These are phyloP conservation scores for Meteorus colon DNA, from an alignment of 2,888 invertebrate species.

Conservation along the genomic window DNA sequence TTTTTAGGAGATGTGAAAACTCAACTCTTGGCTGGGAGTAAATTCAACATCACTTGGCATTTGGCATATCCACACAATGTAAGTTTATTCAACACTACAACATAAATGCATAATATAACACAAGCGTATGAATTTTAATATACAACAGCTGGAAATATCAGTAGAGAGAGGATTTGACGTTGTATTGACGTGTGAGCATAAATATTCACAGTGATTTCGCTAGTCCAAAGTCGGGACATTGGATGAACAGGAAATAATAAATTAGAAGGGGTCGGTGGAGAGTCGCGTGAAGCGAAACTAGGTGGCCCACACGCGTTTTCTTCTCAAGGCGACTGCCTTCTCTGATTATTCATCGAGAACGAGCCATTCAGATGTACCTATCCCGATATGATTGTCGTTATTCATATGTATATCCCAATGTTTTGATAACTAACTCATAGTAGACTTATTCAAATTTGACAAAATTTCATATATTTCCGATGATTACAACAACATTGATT, in stretches of 20 bases:
- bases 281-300: constrained; percentile 48
- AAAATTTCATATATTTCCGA: too few relatives aligned
- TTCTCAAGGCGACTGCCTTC: constrained; percentile 63
- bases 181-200: not conserved
- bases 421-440: not conserved
- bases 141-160: not conserved
- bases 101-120: not conserved
- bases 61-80: constrained; percentile 94
- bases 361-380: constrained; percentile 29
- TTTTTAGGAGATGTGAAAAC: constrained; percentile 85
- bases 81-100: constrained; percentile 69
- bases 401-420: not conserved
- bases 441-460: too few relatives aligned
- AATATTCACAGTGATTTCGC: constrained; percentile 34
- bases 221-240: constrained; percentile 25
- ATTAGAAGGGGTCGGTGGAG: constrained; percentile 40
- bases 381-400: not conserved
- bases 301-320: constrained; percentile 62
- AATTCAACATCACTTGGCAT: constrained; percentile 94
- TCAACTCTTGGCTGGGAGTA: constrained; percentile 86
- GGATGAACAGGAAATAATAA: constrained; percentile 35
- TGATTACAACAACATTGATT: too few relatives aligned
- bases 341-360: constrained; percentile 66
- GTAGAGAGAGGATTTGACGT: not conserved
- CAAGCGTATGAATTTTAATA: not conserved